Conservation (phyloP, 2,888 invertebrate species). For the Sarcophaga variegata region DNA sequence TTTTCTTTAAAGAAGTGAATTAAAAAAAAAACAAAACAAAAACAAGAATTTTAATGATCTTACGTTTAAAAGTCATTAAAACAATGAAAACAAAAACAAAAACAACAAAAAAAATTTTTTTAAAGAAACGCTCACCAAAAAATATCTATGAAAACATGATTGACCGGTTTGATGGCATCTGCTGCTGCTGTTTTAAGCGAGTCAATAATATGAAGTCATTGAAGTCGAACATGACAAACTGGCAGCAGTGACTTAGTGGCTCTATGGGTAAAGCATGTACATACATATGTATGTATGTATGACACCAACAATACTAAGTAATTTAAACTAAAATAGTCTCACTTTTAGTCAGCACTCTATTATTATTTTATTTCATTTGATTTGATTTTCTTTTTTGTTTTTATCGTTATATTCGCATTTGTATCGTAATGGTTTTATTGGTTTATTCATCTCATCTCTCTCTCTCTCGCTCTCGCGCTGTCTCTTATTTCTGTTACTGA, state of each 20-base stretch:
- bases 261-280: no score
- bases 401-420: no score
- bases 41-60: background rate
- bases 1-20: background rate
- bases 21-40: background rate
- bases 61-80: background rate
- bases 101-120: no score
- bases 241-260: background rate
- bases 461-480: no score
- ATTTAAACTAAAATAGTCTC: no score
- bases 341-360: no score
- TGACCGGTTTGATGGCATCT: slow-evolving; percentile 67
- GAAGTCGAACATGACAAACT: slow-evolving; percentile 47
- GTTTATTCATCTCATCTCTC: no score
- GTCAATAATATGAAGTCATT: slow-evolving; percentile 59
- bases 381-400: no score
- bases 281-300: no score
- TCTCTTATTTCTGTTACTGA: no score
- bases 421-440: no score
- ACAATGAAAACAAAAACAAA: background rate
- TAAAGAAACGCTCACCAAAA: background rate
- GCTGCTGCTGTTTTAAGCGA: slow-evolving; percentile 14
- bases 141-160: slow-evolving; percentile 50
- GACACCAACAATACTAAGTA: background rate
- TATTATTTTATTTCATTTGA: no score